Conservation (phyloP, 2,797 vertebrate species). For the Thaleichthys pacificus region DNA sequence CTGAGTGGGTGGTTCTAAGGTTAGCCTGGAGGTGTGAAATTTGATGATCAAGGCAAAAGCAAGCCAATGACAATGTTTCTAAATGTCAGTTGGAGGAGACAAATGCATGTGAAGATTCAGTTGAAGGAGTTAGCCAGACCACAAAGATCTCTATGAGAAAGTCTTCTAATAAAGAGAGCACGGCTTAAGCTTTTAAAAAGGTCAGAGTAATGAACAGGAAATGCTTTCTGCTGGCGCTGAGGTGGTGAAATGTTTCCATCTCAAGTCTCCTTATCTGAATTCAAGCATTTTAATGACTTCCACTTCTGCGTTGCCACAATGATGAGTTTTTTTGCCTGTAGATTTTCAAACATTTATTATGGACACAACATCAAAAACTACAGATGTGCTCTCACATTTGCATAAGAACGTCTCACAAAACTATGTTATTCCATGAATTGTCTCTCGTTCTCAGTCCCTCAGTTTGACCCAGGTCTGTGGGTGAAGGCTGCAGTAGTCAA, state of each 20-base stretch:
- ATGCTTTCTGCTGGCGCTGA: background rate
- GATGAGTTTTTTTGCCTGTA: too few species aligned
- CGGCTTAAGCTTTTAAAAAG: slow-evolving; percentile 38
- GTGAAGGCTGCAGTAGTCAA: slow-evolving; percentile 34
- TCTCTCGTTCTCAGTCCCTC: too few species aligned
- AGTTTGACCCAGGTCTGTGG: too few species aligned
- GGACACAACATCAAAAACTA: too few species aligned
- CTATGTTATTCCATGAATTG: too few species aligned
- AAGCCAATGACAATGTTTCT: slow-evolving; percentile 54
- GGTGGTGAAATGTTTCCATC: slow-evolving; percentile 15
- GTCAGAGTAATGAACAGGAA: slow-evolving; percentile 26
- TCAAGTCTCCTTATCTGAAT: background rate
- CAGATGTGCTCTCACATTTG: too few species aligned
- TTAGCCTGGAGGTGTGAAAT: slow-evolving; percentile 51
- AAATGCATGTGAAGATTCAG: slow-evolving; percentile 28
- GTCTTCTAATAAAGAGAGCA: slow-evolving; percentile 27
- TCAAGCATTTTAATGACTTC: too few species aligned
- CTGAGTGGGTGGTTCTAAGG: slow-evolving; percentile 49
- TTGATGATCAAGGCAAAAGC: slow-evolving; percentile 59
- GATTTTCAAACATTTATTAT: too few species aligned
- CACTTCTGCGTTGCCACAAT: too few species aligned
- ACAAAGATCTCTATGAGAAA: slow-evolving; percentile 33
- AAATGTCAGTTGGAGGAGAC: slow-evolving; percentile 58
- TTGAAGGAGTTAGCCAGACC: slow-evolving; percentile 38
- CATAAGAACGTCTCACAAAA: too few species aligned